Evolutionary conservation across 2,888 invertebrate genomes (phyloP).

Genomic region (Drosophila mimica): DNA sequence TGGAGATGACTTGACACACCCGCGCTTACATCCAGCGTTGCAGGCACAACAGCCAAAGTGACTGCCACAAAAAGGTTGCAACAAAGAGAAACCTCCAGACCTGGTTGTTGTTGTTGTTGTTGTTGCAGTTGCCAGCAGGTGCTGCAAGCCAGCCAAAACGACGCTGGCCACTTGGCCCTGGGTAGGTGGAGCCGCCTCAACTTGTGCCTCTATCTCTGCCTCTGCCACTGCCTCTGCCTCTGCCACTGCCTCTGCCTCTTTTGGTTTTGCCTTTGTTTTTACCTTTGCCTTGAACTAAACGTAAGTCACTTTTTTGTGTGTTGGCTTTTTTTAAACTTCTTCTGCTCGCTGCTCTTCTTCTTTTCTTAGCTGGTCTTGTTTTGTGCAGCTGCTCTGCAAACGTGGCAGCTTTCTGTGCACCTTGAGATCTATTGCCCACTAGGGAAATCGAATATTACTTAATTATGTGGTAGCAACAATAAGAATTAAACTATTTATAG

Average conservation of each 20-base stretch:
- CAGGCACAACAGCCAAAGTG: slow-evolving; percentile 66
- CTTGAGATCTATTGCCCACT: neutral
- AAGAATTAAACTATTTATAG: neutral
- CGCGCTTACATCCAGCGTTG: slow-evolving; percentile 41
- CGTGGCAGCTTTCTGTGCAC: slow-evolving; percentile 5
- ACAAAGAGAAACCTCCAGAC: slow-evolving; percentile 16
- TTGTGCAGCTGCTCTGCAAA: slow-evolving; percentile 6
- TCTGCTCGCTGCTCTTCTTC: neutral
- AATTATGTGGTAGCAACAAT: neutral
- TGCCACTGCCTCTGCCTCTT: slow-evolving; percentile 10
- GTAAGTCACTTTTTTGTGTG: slow-evolving; percentile 13
- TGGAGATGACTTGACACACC: slow-evolving; percentile 80
- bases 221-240: slow-evolving; percentile 6
- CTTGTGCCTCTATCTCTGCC: slow-evolving; percentile 16
- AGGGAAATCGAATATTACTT: neutral
- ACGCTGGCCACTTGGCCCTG: slow-evolving; percentile 51
- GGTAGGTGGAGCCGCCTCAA: slow-evolving; percentile 74
- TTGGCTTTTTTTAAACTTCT: slow-evolving; percentile 7
- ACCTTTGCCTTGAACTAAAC: slow-evolving; percentile 48
- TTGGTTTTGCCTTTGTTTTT: slow-evolving; percentile 3
- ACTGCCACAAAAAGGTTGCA: slow-evolving; percentile 60
- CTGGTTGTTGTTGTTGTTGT: slow-evolving; percentile 18
- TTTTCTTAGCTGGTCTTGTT: slow-evolving; percentile 2
- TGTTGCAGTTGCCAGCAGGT: slow-evolving; percentile 64
- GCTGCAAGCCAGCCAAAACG: slow-evolving; percentile 72